phyloP scores from a whole-genome alignment of 2,113 vertebrate species.

The Peucedramus taeniatus region DNA sequence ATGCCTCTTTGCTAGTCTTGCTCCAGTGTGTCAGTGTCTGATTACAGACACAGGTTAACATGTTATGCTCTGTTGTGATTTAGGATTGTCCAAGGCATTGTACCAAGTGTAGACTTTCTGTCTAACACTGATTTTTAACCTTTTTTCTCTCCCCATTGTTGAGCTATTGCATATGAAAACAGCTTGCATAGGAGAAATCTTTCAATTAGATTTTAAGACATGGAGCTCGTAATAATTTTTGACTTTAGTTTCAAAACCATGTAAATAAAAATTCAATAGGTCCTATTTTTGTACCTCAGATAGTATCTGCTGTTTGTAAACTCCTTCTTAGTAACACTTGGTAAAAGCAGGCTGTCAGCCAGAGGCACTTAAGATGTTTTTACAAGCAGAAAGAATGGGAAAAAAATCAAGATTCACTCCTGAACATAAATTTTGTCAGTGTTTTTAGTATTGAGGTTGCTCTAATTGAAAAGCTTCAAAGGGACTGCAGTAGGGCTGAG shows the following conservation, averaged over 20 bases:
- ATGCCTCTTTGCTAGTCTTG: not conserved
- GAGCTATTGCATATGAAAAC: not conserved
- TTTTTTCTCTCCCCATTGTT: not conserved
- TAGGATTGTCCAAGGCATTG: rapidly evolving
- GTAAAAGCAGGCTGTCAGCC: not conserved
- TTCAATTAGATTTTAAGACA: not conserved
- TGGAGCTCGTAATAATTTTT: not conserved
- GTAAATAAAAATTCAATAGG: not conserved
- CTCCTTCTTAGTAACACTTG: not conserved
- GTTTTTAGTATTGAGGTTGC: not conserved
- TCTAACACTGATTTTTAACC: not conserved
- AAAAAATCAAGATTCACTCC: not conserved
- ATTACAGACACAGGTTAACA: not conserved
- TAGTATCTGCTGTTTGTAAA: not conserved
- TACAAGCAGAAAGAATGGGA: not conserved
- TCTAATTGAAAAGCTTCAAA: not conserved
- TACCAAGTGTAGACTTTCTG: not conserved
- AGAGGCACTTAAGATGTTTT: not conserved
- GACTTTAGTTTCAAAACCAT: not conserved
- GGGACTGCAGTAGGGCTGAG: not conserved
- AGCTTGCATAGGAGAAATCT: not conserved
- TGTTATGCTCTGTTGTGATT: not conserved
- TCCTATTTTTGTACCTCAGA: not conserved
- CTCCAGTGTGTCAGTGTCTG: not conserved
- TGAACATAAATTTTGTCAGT: not conserved